A percentile compares a stretch with the other conserved stretches of the same genome.
phyloP scores from a whole-genome alignment of 2,113 vertebrate species.

The Girardinichthys multiradiatus region DNA sequence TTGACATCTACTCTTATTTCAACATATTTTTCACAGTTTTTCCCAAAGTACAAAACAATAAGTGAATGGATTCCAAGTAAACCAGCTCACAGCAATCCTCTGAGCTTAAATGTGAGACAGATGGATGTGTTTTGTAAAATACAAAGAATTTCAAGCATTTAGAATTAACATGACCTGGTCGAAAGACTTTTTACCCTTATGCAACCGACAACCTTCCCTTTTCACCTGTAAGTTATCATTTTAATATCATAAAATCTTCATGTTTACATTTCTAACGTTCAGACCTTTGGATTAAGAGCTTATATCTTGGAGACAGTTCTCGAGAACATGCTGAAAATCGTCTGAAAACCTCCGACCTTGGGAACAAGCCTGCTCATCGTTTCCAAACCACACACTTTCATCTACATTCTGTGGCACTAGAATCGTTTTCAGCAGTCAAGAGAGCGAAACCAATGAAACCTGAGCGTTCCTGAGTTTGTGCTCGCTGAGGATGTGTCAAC shows the following conservation, averaged over 20 bases:
- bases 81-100: not conserved
- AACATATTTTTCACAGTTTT: not conserved
- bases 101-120: not conserved
- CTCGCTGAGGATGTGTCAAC: not conserved
- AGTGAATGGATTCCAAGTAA: not conserved
- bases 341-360: not conserved
- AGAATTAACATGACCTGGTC: not conserved
- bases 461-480: not conserved
- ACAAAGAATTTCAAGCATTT: not conserved
- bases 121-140: not conserved
- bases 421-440: constrained; percentile 8
- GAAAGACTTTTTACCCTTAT: not conserved
- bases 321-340: not conserved
- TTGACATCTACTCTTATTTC: not conserved
- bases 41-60: not conserved
- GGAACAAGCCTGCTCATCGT: not conserved
- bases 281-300: not conserved
- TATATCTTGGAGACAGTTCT: not conserved
- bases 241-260: not conserved
- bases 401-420: constrained; percentile 9
- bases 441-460: constrained; percentile 11
- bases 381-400: constrained; percentile 37
- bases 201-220: not conserved
- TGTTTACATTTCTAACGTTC: not conserved
- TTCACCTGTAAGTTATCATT: not conserved